Percentiles rank a stretch among this genome's conserved stretches.
phyloP scores from a whole-genome alignment of 2,113 vertebrate genomes.

The Phalacrocorax aristotelis region DNA sequence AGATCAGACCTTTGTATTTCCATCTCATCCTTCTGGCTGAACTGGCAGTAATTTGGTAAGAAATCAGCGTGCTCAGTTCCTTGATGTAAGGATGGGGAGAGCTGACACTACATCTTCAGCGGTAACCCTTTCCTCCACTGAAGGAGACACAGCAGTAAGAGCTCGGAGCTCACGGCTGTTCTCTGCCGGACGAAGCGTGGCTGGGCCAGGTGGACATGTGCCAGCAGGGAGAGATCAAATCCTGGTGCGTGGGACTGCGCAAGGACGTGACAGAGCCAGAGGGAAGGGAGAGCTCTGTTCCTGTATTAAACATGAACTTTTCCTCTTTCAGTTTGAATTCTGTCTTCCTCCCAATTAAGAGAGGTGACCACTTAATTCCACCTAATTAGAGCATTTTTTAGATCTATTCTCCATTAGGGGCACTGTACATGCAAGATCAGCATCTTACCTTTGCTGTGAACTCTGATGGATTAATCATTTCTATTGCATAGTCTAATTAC shows the following conservation, averaged over 20 bases:
- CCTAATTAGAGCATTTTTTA: background rate
- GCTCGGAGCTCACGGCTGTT: background rate
- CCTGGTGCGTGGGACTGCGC: accelerated
- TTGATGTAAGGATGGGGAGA: background rate
- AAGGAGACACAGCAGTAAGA: background rate
- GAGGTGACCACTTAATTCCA: constrained; percentile 31
- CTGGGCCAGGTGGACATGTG: background rate
- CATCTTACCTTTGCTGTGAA: background rate
- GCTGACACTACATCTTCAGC: background rate
- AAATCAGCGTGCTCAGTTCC: background rate
- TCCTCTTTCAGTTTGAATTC: background rate
- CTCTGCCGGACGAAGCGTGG: background rate
- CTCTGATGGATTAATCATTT: constrained; percentile 39
- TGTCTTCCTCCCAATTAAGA: background rate
- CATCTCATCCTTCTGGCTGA: background rate
- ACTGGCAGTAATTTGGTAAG: background rate
- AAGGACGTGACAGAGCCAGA: background rate
- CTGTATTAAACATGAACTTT: background rate
- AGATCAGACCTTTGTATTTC: background rate
- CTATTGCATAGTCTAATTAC: constrained; percentile 31
- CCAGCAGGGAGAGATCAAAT: background rate
- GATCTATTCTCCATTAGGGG: constrained; percentile 15
- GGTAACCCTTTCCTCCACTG: background rate
- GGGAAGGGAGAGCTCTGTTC: background rate
- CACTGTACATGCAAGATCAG: background rate